A percentile compares a stretch with the other conserved stretches of the same genome.
Evolutionary conservation across 2,797 vertebrate species (phyloP).

Genomic region (Hoplostethus atlanticus): DNA sequence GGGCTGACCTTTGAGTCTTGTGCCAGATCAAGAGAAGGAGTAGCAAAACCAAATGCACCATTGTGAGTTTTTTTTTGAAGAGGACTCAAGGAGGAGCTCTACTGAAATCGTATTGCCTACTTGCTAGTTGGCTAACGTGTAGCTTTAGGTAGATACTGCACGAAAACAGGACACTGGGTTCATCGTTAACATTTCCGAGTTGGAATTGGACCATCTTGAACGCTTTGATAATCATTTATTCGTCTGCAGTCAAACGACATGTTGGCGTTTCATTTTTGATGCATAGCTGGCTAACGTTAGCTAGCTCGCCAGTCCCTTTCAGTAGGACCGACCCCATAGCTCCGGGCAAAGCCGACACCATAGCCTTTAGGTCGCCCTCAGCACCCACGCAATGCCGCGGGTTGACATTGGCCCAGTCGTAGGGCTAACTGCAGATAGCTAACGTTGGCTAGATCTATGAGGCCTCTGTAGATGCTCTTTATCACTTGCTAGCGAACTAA

Average conservation of each 20-base stretch:
- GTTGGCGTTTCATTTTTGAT: conserved; percentile 11
- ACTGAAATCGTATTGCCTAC: conserved; percentile 44
- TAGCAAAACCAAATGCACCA: background rate
- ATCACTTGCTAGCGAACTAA: background rate
- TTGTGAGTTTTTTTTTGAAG: conserved; percentile 30
- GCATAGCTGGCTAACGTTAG: conserved; percentile 37
- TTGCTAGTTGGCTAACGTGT: conserved; percentile 57
- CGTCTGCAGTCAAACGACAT: conserved; percentile 11
- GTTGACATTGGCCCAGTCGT: conserved; percentile 42
- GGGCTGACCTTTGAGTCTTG: background rate
- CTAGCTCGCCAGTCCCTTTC: conserved; percentile 3
- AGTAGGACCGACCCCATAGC: conserved; percentile 8
- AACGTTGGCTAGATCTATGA: conserved; percentile 43
- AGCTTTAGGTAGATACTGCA: conserved; percentile 38
- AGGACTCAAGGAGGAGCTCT: conserved; percentile 56
- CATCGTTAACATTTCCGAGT: background rate
- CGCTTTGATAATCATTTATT: background rate
- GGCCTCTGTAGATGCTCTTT: conserved; percentile 19
- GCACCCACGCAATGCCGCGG: conserved; percentile 73
- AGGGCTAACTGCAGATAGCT: conserved; percentile 49
- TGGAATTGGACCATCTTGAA: background rate
- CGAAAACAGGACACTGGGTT: conserved; percentile 31
- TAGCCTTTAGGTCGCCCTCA: conserved; percentile 28
- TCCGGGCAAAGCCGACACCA: conserved; percentile 34
- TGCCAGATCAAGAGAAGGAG: background rate